A percentile compares a stretch with the other conserved stretches of the same genome.
Evolutionary conservation across 2,888 invertebrate species (phyloP).

Genomic region (Dryadula phaetusa): DNA sequence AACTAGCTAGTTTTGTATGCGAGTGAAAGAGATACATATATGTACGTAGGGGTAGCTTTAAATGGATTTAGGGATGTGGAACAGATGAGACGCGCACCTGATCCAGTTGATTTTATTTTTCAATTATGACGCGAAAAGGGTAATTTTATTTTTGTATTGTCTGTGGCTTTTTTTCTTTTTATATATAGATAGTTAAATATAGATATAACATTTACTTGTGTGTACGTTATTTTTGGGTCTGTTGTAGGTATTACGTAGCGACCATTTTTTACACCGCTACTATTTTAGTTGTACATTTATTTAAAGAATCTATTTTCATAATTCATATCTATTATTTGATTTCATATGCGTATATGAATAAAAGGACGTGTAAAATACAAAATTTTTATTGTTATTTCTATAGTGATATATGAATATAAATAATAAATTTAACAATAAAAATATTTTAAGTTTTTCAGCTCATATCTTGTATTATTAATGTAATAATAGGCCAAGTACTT

Average conservation of each 20-base stretch:
- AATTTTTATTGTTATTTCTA: too few relatives aligned
- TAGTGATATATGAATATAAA: too few relatives aligned
- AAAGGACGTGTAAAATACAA: too few relatives aligned
- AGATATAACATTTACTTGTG: background rate
- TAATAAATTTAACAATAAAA: too few relatives aligned
- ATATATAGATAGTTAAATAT: background rate
- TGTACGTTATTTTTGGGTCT: background rate
- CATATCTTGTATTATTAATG: too few relatives aligned
- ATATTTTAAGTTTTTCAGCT: too few relatives aligned
- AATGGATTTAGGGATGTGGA: slow-evolving; percentile 65
- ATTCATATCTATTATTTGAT: too few relatives aligned
- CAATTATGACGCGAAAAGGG: slow-evolving; percentile 60
- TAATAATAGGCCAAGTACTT: too few relatives aligned
- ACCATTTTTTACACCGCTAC: background rate
- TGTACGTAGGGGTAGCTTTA: slow-evolving; percentile 58
- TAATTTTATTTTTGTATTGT: slow-evolving; percentile 45
- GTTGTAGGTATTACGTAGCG: background rate
- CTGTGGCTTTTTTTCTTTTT: background rate
- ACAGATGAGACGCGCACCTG: slow-evolving; percentile 76
- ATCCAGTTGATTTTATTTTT: slow-evolving; percentile 77
- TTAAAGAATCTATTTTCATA: too few relatives aligned
- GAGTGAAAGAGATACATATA: slow-evolving; percentile 59
- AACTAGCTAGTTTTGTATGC: slow-evolving; percentile 52
- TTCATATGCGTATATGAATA: too few relatives aligned
- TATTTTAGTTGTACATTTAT: background rate